Conservation (phyloP, 37 sponge, comb jelly and placozoan genomes). For the Haliclona indistincta region DNA sequence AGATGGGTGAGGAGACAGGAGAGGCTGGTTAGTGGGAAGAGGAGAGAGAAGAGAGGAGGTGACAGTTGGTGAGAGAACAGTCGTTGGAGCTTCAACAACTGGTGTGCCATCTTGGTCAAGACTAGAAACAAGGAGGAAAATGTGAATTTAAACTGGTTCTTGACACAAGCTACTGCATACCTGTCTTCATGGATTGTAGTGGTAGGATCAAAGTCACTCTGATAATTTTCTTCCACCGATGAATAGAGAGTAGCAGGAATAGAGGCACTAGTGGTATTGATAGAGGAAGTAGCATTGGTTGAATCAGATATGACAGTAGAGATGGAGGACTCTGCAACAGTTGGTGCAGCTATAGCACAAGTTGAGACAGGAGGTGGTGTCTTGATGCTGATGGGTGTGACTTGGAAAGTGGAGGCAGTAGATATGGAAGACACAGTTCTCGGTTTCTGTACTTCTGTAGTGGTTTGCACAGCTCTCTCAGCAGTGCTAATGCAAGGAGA, state of each 20-base stretch:
- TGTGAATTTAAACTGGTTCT: slow-evolving; percentile 3
- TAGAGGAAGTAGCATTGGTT: too few relatives aligned
- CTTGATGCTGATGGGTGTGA: background rate
- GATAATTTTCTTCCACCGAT: slow-evolving; percentile 1
- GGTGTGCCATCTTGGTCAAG: background rate
- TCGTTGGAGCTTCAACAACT: background rate
- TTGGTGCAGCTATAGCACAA: background rate
- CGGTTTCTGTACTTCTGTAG: too few relatives aligned
- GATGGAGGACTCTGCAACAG: background rate
- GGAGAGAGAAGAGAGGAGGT: background rate
- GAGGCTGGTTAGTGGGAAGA: slow-evolving; percentile 1
- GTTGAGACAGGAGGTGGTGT: background rate
- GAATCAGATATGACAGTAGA: too few relatives aligned
- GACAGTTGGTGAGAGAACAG: background rate
- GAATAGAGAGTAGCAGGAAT: background rate
- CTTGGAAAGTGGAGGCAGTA: background rate
- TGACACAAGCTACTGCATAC: too few relatives aligned
- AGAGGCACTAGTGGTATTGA: background rate
- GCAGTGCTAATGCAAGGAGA: too few relatives aligned
- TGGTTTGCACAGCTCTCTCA: too few relatives aligned
- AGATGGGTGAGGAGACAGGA: background rate
- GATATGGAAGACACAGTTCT: too few relatives aligned
- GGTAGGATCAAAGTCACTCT: slow-evolving; percentile 50
- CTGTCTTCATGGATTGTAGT: background rate
- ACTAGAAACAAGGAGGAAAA: background rate